Evolutionary conservation across 2,113 vertebrate genomes (phyloP), one percentile per base, ranked within the genome.

Genomic region (Amphilophus citrinellus): DNA sequence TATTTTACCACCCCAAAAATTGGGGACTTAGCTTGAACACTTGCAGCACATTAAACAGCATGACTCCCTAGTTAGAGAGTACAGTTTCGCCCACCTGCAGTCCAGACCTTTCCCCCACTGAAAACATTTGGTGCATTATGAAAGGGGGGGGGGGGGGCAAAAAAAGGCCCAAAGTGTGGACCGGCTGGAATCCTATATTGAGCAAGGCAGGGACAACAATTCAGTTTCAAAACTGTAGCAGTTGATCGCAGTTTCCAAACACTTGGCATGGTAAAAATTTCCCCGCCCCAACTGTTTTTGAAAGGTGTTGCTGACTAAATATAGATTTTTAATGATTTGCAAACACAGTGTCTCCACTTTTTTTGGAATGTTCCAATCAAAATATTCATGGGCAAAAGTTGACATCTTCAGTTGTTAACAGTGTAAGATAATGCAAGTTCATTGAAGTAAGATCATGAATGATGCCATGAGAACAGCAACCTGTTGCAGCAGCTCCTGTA

Each of bases 191-290:
- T 53, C 5, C 15, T 53, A 18, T 53, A 53, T 53, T 11, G 14
- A 47, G 44, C 6, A 73, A 73, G 18, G 30, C 32, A 53, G 32
- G 50, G 27, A 20, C 6, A 73, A 53, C 0, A 73, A 73, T 32
- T 73, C 27, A 53, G 1, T 73, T 73, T 32, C 0, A 0, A 17
- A n/a, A 32, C 10, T n/a, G 3, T 6, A 73, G 0, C 27, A 56
- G 10, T 6, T 73, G 47, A 73, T 56, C 18, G 56, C 47, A 1
- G 3, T 73, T 56, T 73, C 68, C 47, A n/a, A 53, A 35, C 68
- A 73, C 17, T 30, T n/a, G 27, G 10, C 44, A 32, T 20, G 44
- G 44, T 53, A 71, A 71, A 53, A 20, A 53, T 73, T 7, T 3
- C 11, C 0, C 20, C 14, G 1, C 32, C 32, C 0, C 17, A 73